Evolutionary conservation across 2,888 invertebrate species (phyloP).

Genomic region (Herminia tarsipennalis): DNA sequence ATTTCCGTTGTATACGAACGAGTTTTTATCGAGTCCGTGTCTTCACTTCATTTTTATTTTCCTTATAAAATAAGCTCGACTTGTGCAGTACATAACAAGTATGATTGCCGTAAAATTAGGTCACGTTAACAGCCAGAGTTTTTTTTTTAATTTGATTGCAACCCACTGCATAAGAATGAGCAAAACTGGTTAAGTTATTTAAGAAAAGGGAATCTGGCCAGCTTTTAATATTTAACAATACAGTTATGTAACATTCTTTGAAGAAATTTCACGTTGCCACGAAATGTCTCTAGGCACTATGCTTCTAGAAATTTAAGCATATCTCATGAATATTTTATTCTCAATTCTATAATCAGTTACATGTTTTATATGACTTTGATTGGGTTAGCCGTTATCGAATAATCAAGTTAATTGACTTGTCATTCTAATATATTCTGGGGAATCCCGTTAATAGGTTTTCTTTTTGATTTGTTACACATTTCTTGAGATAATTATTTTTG

Average conservation of each 20-base stretch:
- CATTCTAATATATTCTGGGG: conserved; percentile 15
- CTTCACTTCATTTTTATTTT: conserved; percentile 41
- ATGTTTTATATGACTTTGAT: conserved; percentile 34
- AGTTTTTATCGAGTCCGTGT: conserved; percentile 46
- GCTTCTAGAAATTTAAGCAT: conserved; percentile 28
- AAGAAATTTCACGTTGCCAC: conserved; percentile 33
- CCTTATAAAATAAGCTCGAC: conserved; percentile 23
- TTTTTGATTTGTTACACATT: too few relatives aligned
- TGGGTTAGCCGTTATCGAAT: conserved; percentile 16
- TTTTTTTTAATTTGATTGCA: too few relatives aligned
- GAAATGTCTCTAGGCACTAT: conserved; percentile 19
- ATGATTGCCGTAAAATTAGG: conserved; percentile 25
- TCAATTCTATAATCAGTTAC: conserved; percentile 30
- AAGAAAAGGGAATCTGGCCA: too few relatives aligned
- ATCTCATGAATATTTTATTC: conserved; percentile 40
- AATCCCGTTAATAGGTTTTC: conserved; percentile 15
- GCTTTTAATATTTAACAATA: conserved; percentile 13
- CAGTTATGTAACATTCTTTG: conserved; percentile 23
- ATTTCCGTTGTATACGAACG: conserved; percentile 54
- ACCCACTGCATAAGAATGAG: too few relatives aligned
- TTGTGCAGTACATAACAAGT: conserved; percentile 7
- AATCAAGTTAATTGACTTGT: conserved; percentile 24
- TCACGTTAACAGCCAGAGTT: conserved; percentile 17
- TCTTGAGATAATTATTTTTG: too few relatives aligned
- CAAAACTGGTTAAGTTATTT: too few relatives aligned